These are phyloP conservation scores for Hypotaenidia okinawae DNA, from an alignment of 2,797 vertebrate genomes.

Conservation along the genomic window DNA sequence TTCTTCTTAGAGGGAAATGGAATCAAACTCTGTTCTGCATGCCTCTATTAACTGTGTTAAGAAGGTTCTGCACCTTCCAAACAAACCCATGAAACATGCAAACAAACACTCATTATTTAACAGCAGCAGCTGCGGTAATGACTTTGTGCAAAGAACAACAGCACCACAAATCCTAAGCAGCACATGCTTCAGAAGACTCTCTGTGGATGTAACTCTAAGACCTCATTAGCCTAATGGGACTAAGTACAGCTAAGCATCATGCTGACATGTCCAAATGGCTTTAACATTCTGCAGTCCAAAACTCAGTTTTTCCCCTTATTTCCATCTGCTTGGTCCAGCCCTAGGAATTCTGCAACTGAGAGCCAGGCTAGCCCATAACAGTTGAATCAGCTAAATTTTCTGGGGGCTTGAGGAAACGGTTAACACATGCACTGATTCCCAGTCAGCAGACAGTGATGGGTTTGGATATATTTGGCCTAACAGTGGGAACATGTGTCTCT, in stretches of 20 bases:
- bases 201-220: background rate
- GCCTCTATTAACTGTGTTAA: background rate
- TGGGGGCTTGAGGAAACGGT: background rate
- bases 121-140: background rate
- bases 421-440: background rate
- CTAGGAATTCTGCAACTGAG: background rate
- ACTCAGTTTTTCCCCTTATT: background rate
- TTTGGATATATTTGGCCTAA: background rate
- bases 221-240: background rate
- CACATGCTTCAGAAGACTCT: background rate
- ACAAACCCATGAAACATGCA: background rate
- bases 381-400: background rate
- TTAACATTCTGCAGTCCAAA: background rate
- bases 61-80: background rate
- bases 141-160: background rate
- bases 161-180: background rate
- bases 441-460: background rate
- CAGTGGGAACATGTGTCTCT: background rate
- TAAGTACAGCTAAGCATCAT: background rate
- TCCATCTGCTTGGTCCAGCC: background rate
- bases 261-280: background rate
- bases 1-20: background rate
- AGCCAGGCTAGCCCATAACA: background rate
- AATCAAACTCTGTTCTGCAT: background rate
- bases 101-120: background rate